Evolutionary conservation across 2,797 vertebrate genomes (phyloP), one percentile per base, ranked within the genome.

Genomic region (Synaphobranchus kaupii): DNA sequence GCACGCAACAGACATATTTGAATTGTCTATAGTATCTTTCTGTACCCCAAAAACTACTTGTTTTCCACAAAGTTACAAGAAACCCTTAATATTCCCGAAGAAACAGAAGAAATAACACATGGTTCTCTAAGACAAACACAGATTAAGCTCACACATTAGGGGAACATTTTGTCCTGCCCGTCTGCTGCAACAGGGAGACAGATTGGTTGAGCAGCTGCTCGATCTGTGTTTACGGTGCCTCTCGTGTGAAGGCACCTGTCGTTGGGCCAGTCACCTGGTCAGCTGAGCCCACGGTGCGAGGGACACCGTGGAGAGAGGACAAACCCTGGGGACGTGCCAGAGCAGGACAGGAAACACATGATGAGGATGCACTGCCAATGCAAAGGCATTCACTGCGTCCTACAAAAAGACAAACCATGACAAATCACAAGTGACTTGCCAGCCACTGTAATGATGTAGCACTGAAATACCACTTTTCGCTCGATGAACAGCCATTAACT

Each of bases 121-220:
- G 78, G 56, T 47, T 63, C 86, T 86, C 78, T 34, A 34, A 68
- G 86, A 60, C 48, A 86, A 86, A 82, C 86, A 86, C 34, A 66
- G 60, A 58, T 85, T 39, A 47, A 48, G 9, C 44, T 39, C 76
- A 47, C 44, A 25, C 76, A 25, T 80, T 48, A 48, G 76, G 34
- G 47, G 28, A 44, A 85, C 76, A 66, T 73, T 25, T 15, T 28
- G 71, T 82, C 22, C n/a, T 48, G 58, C 56, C 47, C 52, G 81
- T 86, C 80, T 63, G 58, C 58, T 22, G 25, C 28, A 58, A 50
- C 76, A 66, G 4, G 39, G 28, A 76, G 25, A 4, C 66, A 13
- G 54, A 60, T 15, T 44, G 66, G 48, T 44, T 28, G 22, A 15
- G 80, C 87, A 88, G 78, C 87, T 88, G 87, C 58, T 10, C 80